These are phyloP conservation scores for Acridotheres tristis DNA, from an alignment of 2,797 vertebrate genomes.

Conservation along the genomic window DNA sequence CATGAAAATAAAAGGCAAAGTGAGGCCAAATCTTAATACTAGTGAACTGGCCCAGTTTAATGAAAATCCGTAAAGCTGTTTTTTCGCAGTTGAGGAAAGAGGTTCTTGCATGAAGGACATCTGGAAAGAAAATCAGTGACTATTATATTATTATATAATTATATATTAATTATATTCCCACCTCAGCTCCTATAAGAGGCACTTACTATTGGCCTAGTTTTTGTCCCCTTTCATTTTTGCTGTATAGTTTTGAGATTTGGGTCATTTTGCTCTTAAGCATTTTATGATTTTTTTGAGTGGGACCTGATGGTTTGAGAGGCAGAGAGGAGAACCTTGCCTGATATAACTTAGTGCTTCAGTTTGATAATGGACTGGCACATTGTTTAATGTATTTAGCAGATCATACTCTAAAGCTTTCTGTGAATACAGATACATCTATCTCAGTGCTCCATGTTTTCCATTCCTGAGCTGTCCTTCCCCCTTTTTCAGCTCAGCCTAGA, in stretches of 20 bases:
- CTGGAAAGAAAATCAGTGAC: not conserved
- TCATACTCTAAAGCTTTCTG: not conserved
- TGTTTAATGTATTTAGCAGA: not conserved
- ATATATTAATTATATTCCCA: not conserved
- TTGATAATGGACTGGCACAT: not conserved
- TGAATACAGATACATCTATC: not conserved
- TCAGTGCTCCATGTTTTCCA: not conserved
- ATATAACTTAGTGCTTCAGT: not conserved
- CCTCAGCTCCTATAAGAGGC: not conserved
- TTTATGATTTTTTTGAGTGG: not conserved
- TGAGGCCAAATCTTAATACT: not conserved
- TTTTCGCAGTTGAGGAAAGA: not conserved
- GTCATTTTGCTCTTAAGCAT: not conserved
- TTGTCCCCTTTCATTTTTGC: not conserved
- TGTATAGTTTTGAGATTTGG: rapidly evolving
- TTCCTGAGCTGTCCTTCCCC: not conserved
- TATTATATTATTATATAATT: too few species aligned
- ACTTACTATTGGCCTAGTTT: not conserved
- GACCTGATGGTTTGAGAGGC: not conserved
- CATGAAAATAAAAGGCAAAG: not conserved
- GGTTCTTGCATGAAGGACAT: not conserved
- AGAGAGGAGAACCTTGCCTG: not conserved
- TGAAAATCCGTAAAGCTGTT: not conserved
- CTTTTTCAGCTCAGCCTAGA: not conserved
- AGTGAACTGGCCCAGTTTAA: not conserved